phyloP scores from a whole-genome alignment of 2,797 vertebrate genomes.

The Gila robusta region DNA sequence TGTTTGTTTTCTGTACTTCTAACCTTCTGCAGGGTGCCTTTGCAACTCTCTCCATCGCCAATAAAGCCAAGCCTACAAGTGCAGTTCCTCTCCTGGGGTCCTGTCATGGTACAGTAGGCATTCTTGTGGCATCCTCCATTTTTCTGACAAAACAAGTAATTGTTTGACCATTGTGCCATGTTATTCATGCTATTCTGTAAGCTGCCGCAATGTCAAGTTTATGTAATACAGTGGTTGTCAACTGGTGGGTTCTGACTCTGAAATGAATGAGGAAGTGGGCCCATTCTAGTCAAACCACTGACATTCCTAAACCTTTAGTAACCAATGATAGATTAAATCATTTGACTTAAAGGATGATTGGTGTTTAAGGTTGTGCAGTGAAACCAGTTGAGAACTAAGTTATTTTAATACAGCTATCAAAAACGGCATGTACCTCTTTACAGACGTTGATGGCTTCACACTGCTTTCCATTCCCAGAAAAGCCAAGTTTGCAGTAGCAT shows the following conservation, averaged over 20 bases:
- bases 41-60: constrained; percentile 88
- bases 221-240: neutral
- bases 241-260: neutral
- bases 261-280: neutral
- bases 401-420: neutral
- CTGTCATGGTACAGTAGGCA: constrained; percentile 85
- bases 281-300: neutral
- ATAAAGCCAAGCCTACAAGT: constrained; percentile 75
- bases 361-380: neutral
- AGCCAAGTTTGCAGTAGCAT: constrained; percentile 84
- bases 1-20: constrained; percentile 27
- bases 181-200: neutral
- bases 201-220: neutral
- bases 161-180: neutral
- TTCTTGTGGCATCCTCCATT: constrained; percentile 87
- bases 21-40: constrained; percentile 84
- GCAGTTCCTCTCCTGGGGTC: constrained; percentile 80
- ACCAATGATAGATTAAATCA: neutral
- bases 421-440: constrained; percentile 74
- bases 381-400: neutral
- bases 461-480: constrained; percentile 81
- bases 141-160: constrained; percentile 74
- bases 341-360: neutral
- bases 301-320: neutral
- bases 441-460: constrained; percentile 85